phyloP scores from a whole-genome alignment of 2,797 vertebrate species.

The Nyctibius grandis region DNA sequence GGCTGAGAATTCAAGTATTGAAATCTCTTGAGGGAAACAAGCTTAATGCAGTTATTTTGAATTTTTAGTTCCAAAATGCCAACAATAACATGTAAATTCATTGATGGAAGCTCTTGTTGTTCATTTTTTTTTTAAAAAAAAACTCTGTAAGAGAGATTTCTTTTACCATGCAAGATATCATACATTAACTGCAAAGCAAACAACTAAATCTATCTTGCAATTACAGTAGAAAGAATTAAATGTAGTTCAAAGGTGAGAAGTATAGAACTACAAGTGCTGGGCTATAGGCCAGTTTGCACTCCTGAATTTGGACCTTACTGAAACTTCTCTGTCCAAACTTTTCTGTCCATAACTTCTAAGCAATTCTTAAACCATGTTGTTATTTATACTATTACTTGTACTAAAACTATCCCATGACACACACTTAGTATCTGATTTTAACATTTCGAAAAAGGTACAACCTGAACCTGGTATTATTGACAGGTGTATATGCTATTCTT shows the following conservation, averaged over 20 bases:
- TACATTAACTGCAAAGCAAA: background rate
- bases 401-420: background rate
- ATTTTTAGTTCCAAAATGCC: background rate
- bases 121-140: background rate
- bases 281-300: background rate
- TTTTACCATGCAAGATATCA: background rate
- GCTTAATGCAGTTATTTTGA: background rate
- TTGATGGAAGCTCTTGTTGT: background rate
- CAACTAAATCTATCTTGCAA: background rate
- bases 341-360: background rate
- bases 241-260: background rate
- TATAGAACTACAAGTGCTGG: background rate
- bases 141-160: background rate
- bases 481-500: background rate
- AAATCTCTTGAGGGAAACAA: background rate
- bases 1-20: background rate
- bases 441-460: background rate
- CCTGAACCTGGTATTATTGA: background rate
- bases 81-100: background rate
- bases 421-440: background rate
- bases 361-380: background rate
- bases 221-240: background rate
- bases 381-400: background rate
- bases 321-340: background rate
- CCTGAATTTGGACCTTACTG: background rate